Percentiles rank a stretch among this genome's conserved stretches.
Evolutionary conservation across 2,888 invertebrate species (phyloP).

Genomic region (Dyspetes luteomarginatus): DNA sequence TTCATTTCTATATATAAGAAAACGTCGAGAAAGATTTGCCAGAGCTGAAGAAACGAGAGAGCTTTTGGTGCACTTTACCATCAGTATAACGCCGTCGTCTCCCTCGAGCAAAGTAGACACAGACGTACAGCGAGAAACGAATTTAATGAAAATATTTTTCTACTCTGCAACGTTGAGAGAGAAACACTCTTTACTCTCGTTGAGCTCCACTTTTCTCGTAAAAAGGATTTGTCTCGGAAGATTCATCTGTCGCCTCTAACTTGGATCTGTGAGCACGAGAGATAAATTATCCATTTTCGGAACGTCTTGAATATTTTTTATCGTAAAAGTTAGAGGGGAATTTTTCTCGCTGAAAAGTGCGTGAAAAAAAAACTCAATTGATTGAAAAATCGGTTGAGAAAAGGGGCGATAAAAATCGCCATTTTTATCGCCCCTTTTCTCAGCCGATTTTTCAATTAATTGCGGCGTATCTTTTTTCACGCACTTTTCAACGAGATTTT

Average conservation of each 20-base stretch:
- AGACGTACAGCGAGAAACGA: conserved; percentile 5
- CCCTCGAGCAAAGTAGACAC: neutral
- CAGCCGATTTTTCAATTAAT: no score
- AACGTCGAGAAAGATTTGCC: conserved; percentile 1
- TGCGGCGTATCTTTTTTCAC: no score
- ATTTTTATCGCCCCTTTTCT: no score
- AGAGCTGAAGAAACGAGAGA: no score
- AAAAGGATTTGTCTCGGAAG: conserved; percentile 17
- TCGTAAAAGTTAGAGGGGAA: no score
- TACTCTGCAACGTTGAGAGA: neutral
- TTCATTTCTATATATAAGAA: neutral
- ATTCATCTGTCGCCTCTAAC: neutral
- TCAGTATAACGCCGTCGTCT: neutral
- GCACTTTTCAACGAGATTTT: no score
- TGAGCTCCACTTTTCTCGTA: conserved; percentile 6
- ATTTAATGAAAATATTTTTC: conserved; percentile 55
- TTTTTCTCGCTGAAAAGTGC: no score
- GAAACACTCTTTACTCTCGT: neutral
- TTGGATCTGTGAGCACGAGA: neutral
- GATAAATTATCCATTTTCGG: conserved; percentile 20
- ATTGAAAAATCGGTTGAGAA: no score
- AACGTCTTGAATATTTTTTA: no score
- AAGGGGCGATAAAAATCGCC: no score
- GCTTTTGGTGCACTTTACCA: conserved; percentile 1
- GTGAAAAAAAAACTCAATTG: no score